Base-by-base conservation (phyloP, 1,140 invertebrate genomes). In the Acarapis woodi region DNA sequence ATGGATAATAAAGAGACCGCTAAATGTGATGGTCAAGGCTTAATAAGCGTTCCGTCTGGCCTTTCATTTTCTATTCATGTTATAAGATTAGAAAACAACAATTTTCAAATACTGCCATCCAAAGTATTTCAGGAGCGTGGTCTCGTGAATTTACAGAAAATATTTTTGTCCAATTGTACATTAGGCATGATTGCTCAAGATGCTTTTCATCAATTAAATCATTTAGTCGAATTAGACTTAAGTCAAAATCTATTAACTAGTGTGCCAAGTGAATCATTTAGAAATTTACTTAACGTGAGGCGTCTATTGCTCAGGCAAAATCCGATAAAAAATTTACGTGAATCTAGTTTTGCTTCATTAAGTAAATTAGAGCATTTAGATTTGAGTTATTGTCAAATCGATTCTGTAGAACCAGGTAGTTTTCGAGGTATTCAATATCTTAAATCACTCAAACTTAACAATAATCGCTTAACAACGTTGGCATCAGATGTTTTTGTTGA, bases 1-100 rank as follows among this genome's bases (percentile, higher is more conserved):
- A 83, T 79, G 53, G 68, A 71, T 48, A 79, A 78, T 2, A 85
- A 85, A 50, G 70, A 78, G 48, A 75, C 73, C 39, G 76, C 82
- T 2, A 75, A 82, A 56, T 87, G 79, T 57, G 63, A 68, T 38
- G 68, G 78, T 53, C 66, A 73, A 16, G 67, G 63, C 21, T 61
- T 85, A 31, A 77, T 73, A 42, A 68, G 66, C 25, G 69, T 87
- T 39, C 80, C 79, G 1, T 67, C 71, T 39, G 67, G 65, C 43
- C 69, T 83, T 34, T 73, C 80, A 53, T 64, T 69, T 3, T 74
- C 71, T 44, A 83, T 78, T 4, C 80, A 87, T 61, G 77, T 87
- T 39, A 57, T 87, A 45, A 75, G 85, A 55, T 62, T 77, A 51
- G 77, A 73, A 39, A 68, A 70, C 35, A 85, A 85, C 54, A 73